Base-by-base conservation (phyloP, 2,113 vertebrate genomes). In the Oryzias javanicus region DNA sequence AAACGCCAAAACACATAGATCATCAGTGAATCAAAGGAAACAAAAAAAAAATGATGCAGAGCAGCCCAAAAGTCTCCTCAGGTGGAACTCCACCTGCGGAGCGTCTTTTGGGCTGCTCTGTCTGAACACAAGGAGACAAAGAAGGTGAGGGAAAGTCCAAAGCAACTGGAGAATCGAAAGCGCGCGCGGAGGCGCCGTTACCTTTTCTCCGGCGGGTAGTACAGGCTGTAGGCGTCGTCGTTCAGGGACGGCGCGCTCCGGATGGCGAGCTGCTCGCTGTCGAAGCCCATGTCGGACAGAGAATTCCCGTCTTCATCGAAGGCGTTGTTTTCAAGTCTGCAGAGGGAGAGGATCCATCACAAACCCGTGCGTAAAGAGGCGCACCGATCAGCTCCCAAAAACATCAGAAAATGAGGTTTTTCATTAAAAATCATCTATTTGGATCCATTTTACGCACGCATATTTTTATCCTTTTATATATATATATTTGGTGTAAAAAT, bases 251-350 rank as follows among this genome's bases (percentile, higher is more conserved):
- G 86, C 14, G 95, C 93, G 87, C 93, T 95, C 72, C 92, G 92
- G 64, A 92, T 89, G 35, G 93, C 89, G 16, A 95, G 91, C 54
- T 92, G 93, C 44, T 95, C 94, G 13, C 86, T 83, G 50, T 94
- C 94, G 10, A 95, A 96, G 45, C 91, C 91, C 86, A 95, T 92
- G 84, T 96, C 94, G 53, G 87, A 91, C 81, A 95, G 90, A 6
- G 91, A 90, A 79, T 94, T 94, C 48, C 94, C 97, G 45, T 97
- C 94, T 66, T 95, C 94, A 66, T 96, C 93, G 81, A 96, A 98
- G 44, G 91, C 92, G 78, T 95, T 93, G 77, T 96, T 95, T 75
- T 95, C 95, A 80, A 96, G 91, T 92, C 97, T 98, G 91, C 19
- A 74, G 83, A 70, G 5, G 16, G 41, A 49, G 64, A 50, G 61